A percentile compares a stretch with the other conserved stretches of the same genome.
These are phyloP conservation scores for Erinaceus europaeus DNA, from an alignment of 2,113 vertebrate species.

Conservation along the genomic window DNA sequence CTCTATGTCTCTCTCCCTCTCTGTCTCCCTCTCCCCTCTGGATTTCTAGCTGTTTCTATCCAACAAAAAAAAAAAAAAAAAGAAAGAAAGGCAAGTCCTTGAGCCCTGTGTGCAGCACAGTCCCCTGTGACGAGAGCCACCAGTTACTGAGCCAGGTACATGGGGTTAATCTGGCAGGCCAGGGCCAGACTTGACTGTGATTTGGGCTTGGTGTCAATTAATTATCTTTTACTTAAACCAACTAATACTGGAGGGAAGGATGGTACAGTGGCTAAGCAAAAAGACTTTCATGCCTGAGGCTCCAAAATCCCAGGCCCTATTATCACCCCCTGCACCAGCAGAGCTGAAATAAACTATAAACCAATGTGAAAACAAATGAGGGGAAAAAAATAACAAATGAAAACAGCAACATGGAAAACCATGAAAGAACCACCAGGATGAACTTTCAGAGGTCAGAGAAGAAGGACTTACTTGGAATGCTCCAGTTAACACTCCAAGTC, in stretches of 20 bases:
- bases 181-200: background rate
- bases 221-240: conserved; percentile 21
- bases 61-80: no score
- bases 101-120: background rate
- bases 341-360: background rate
- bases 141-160: background rate
- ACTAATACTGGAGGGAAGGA: no score
- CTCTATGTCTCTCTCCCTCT: no score
- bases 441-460: conserved; percentile 13
- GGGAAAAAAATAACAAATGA: background rate
- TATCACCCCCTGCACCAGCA: no score
- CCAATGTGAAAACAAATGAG: background rate
- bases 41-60: no score
- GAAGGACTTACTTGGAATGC: background rate
- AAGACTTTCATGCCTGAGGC: no score
- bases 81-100: background rate
- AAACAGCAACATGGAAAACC: background rate
- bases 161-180: background rate
- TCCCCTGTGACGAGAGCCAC: background rate
- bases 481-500: background rate
- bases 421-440: background rate
- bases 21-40: no score
- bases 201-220: background rate
- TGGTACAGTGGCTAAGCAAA: no score
- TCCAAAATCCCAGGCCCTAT: no score